Evolutionary conservation across 2,888 invertebrate species (phyloP), one percentile per base, ranked within the genome.

Genomic region (Acronicta leporina): DNA sequence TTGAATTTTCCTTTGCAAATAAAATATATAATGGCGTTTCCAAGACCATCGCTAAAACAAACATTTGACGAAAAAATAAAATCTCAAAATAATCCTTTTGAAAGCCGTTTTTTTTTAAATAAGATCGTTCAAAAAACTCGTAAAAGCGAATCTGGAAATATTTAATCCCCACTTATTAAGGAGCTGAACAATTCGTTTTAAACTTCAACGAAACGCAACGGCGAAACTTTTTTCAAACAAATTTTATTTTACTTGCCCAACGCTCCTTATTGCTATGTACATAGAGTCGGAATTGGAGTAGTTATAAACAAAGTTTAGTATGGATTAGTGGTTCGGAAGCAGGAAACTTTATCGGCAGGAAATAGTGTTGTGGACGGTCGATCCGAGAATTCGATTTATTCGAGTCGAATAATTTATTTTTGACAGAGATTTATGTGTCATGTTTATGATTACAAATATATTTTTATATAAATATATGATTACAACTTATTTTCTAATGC

Each of bases 251-350:
- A 63, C 63, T 66, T 53, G 33, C 51, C n/a, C 45, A 42, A 40
- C 52, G 65, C 63, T 75, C 81, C 80, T 78, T 86, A 84, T 79
- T 64, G 38, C 62, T 56, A 65, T 59, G 65, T 51, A 16, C 13
- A 64, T 86, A 86, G 81, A 85, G 88, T 85, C 82, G 78, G 75
- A 79, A 85, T 87, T 86, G 80, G 85, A 71, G 74, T 69, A 78
- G 80, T 75, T 82, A 80, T 82, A 83, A 82, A 77, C 63, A 76
- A 84, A 86, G 82, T 88, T 86, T 81, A 78, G 83, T 87, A 85
- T 84, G 83, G 88, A 89, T 89, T 89, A 87, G 89, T 82, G 85
- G 85, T 83, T 62, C 73, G 77, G 77, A 78, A 83, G 62, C 65
- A 62, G 56, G 53, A 67, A 77, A 86, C 84, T 86, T 85, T 75